Conservation (phyloP, 2,888 invertebrate species). For the Scaeva pyrastri region DNA sequence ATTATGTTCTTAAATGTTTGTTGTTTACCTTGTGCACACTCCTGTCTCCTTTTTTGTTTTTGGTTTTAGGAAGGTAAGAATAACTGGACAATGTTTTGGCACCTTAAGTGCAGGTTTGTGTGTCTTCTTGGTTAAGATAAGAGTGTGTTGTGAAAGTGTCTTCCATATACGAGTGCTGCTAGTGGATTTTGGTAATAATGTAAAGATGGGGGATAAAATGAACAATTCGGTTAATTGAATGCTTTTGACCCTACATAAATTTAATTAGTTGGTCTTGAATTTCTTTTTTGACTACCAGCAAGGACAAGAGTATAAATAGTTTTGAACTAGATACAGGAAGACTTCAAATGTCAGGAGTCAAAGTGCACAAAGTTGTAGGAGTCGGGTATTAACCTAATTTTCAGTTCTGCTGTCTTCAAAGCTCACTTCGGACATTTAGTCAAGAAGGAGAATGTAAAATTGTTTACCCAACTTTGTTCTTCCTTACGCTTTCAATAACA, state of each 20-base stretch:
- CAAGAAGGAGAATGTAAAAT: too few relatives aligned
- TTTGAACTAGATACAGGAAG: too few relatives aligned
- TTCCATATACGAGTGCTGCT: too few relatives aligned
- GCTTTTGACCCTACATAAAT: slow-evolving; percentile 12
- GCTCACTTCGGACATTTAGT: too few relatives aligned
- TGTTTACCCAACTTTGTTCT: too few relatives aligned
- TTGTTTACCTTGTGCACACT: background rate
- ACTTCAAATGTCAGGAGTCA: too few relatives aligned
- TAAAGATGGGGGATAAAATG: background rate
- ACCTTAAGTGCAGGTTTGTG: slow-evolving; percentile 19
- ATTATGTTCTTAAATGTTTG: slow-evolving; percentile 42
- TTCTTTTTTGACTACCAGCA: background rate
- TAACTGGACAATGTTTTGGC: slow-evolving; percentile 11
- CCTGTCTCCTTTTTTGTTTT: slow-evolving; percentile 10
- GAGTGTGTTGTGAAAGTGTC: slow-evolving; percentile 40
- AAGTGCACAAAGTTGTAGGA: too few relatives aligned
- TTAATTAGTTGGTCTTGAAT: slow-evolving; percentile 16
- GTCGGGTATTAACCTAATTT: too few relatives aligned
- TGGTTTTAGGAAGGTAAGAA: background rate
- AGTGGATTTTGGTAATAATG: slow-evolving; percentile 7
- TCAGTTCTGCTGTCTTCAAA: too few relatives aligned
- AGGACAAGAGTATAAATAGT: slow-evolving; percentile 3
- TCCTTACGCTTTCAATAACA: too few relatives aligned
- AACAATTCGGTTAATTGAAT: slow-evolving; percentile 35
- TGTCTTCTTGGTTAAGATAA: slow-evolving; percentile 25